Evolutionary conservation across 2,797 vertebrate genomes (phyloP).

Genomic region (Cryptoblepharus egeriae): DNA sequence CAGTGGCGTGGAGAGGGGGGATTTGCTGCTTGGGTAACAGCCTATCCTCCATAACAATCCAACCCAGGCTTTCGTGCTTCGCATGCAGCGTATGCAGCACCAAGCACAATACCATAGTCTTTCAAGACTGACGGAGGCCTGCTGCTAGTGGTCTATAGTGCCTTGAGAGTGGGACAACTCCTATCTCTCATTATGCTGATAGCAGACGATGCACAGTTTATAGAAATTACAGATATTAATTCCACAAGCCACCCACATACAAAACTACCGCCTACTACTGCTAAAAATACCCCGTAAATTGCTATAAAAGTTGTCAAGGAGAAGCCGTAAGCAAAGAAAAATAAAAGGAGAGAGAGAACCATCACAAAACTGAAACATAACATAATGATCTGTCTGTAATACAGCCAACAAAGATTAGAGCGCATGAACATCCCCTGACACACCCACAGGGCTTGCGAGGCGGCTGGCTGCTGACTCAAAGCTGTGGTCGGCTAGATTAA

Average conservation of each 20-base stretch:
- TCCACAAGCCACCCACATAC: conserved; percentile 68
- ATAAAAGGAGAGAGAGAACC: neutral
- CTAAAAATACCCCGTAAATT: conserved; percentile 67
- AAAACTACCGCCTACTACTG: conserved; percentile 50
- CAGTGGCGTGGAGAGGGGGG: no score
- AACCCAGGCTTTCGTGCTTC: no score
- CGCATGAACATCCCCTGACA: conserved; percentile 14
- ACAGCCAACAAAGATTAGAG: conserved; percentile 48
- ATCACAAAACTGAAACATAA: conserved; percentile 63
- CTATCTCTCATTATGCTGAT: neutral
- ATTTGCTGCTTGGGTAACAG: no score
- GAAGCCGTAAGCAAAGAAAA: conserved; percentile 57
- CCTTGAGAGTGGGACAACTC: conserved; percentile 7
- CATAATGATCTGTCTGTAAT: conserved; percentile 56
- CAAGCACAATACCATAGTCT: no score
- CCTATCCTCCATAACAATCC: no score
- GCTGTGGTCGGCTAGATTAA: accelerated
- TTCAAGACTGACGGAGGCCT: no score
- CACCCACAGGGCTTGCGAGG: conserved; percentile 4
- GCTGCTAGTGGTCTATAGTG: no score
- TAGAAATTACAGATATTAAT: conserved; percentile 71
- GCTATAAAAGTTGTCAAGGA: conserved; percentile 68
- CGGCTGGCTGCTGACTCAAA: neutral
- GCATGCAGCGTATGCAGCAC: no score
- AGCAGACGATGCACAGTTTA: conserved; percentile 57